These are phyloP conservation scores for Menidia beryllina DNA, from an alignment of 2,113 vertebrate genomes.

Conservation along the genomic window DNA sequence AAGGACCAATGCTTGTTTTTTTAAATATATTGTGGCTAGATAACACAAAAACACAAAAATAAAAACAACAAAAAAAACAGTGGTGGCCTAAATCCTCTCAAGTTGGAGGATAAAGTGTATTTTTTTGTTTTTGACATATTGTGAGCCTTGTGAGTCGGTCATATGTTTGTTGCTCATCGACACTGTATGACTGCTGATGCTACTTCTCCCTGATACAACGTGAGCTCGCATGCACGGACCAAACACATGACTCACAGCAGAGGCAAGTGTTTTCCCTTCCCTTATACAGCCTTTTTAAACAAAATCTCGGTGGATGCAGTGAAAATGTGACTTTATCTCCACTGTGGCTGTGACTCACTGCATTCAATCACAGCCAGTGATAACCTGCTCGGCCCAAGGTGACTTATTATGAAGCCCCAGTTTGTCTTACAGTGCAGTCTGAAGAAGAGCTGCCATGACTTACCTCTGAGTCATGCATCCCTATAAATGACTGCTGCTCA, in stretches of 20 bases:
- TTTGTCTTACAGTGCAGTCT: slow-evolving; percentile 19
- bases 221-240: slow-evolving; percentile 20
- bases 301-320: not conserved
- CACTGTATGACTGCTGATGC: slow-evolving; percentile 52
- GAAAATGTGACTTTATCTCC: slow-evolving; percentile 13
- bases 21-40: too few relatives aligned
- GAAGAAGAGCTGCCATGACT: slow-evolving; percentile 41
- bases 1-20: too few relatives aligned
- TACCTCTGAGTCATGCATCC: slow-evolving; percentile 57
- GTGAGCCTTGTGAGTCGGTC: slow-evolving; percentile 14
- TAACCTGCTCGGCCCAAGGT: slow-evolving; percentile 11
- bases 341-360: slow-evolving; percentile 36
- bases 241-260: slow-evolving; percentile 45
- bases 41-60: too few relatives aligned
- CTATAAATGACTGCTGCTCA: slow-evolving; percentile 59
- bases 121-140: slow-evolving; percentile 8
- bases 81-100: too few relatives aligned
- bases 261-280: slow-evolving; percentile 10
- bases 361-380: slow-evolving; percentile 29
- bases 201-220: slow-evolving; percentile 53
- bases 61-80: not conserved
- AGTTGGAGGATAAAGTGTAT: too few relatives aligned
- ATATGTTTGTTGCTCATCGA: slow-evolving; percentile 46
- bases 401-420: slow-evolving; percentile 37
- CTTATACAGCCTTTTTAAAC: slow-evolving; percentile 24